These are phyloP conservation scores for Metridium senile DNA, from an alignment of 92 coral and sea anemone genomes.

Conservation along the genomic window DNA sequence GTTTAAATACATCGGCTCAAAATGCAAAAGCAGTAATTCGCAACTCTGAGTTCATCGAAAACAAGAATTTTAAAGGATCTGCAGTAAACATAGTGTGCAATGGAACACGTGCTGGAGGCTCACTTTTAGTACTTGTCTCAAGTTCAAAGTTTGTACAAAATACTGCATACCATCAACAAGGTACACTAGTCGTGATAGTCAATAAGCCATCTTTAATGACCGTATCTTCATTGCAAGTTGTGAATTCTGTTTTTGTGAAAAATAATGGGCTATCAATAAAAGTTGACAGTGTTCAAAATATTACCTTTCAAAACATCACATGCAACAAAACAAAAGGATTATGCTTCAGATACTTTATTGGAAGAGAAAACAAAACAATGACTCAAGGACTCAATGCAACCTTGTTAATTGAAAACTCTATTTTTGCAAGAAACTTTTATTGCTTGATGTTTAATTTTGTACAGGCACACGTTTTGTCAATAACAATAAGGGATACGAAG, in stretches of 20 bases:
- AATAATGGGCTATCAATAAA: background rate
- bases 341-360: slow-evolving; percentile 5
- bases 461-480: slow-evolving; percentile 4
- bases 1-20: background rate
- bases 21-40: background rate
- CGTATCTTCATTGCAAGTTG: background rate
- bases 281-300: background rate
- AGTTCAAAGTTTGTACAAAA: background rate
- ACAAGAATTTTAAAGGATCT: slow-evolving; percentile 1
- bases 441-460: background rate
- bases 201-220: background rate
- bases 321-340: slow-evolving; percentile 20
- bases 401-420: slow-evolving; percentile 10
- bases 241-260: background rate
- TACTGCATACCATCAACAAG: background rate
- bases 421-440: slow-evolving; percentile 3
- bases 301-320: slow-evolving; percentile 1
- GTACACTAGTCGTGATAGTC: background rate
- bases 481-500: background rate
- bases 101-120: background rate
- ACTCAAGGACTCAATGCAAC: slow-evolving; percentile 4
- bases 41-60: slow-evolving; percentile 3
- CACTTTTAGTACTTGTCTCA: background rate
- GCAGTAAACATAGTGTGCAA: background rate
- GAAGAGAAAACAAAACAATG: background rate